phyloP scores from a whole-genome alignment of 2,797 vertebrate genomes.

The Enteromius thamalakanensis region DNA sequence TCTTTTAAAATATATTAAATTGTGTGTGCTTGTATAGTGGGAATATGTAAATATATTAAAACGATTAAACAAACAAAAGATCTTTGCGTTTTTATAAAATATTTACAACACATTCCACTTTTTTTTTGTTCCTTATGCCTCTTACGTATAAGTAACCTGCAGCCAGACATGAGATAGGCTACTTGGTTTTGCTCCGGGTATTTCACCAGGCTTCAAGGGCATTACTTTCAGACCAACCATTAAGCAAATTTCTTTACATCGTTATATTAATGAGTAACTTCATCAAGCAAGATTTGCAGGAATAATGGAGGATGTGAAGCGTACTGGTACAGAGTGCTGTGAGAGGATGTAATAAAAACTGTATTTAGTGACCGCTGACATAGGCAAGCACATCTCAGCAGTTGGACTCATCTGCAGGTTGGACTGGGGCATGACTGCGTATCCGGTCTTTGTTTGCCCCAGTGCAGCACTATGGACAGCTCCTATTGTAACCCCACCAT shows the following conservation, averaged over 20 bases:
- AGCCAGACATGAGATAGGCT: neutral
- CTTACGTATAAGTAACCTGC: neutral
- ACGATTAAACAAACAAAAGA: neutral
- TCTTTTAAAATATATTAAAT: neutral
- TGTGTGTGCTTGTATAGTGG: neutral
- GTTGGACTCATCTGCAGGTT: conserved; percentile 48
- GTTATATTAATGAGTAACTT: conserved; percentile 32
- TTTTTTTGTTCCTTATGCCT: neutral
- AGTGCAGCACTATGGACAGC: conserved; percentile 79
- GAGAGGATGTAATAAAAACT: conserved; percentile 32
- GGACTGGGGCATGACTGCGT: conserved; percentile 55
- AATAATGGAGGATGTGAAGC: conserved; percentile 3
- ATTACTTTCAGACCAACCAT: conserved; percentile 17
- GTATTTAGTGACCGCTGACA: conserved; percentile 23
- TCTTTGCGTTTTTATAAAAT: neutral
- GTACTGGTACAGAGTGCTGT: conserved; percentile 2
- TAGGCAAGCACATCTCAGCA: conserved; percentile 25
- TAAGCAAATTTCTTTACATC: neutral
- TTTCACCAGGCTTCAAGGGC: conserved; percentile 1
- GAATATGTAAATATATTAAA: neutral
- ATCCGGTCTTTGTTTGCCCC: conserved; percentile 65
- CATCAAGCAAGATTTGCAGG: neutral
- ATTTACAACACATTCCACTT: neutral
- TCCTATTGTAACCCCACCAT: conserved; percentile 63
- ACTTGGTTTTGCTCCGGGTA: neutral